phyloP scores from a whole-genome alignment of 64 coral and sea anemone species.

The Dendronephthya gigantea region DNA sequence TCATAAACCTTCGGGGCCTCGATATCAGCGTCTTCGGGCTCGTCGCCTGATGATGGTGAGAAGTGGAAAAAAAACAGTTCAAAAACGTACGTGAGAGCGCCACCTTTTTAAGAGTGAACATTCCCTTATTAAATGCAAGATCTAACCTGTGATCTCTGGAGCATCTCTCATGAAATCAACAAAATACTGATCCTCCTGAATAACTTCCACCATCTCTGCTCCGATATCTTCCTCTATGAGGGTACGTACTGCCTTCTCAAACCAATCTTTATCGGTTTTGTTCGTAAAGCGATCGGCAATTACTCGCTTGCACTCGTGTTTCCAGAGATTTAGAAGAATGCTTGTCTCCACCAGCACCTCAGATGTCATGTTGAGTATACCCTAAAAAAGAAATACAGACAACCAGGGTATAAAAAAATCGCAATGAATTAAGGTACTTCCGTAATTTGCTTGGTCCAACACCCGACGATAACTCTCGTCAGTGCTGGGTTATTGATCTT shows the following conservation, averaged over 20 bases:
- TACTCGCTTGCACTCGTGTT: constrained; percentile 78
- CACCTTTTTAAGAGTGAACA: neutral
- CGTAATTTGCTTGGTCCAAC: too few relatives aligned
- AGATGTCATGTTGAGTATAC: constrained; percentile 76
- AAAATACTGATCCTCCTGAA: constrained; percentile 68
- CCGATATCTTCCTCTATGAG: constrained; percentile 78
- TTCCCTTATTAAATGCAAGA: neutral
- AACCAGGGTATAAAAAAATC: neutral
- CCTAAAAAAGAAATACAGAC: constrained; percentile 19
- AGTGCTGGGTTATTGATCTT: too few relatives aligned
- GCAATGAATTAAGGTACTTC: too few relatives aligned
- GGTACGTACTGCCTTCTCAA: constrained; percentile 52
- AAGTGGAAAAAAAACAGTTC: neutral
- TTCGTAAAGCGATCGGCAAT: constrained; percentile 88
- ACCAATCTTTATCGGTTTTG: constrained; percentile 82
- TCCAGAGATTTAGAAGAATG: constrained; percentile 64
- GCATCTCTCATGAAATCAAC: constrained; percentile 95
- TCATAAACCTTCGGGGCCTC: constrained; percentile 91
- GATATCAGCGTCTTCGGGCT: constrained; percentile 75
- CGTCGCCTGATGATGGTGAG: constrained; percentile 46
- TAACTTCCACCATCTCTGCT: constrained; percentile 20
- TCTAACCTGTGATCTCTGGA: constrained; percentile 70
- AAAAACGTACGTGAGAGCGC: neutral
- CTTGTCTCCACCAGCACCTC: constrained; percentile 47
- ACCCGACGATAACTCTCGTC: too few relatives aligned